Evolutionary conservation across 1,140 invertebrate species (phyloP).

Genomic region (Drosophila navojoa): DNA sequence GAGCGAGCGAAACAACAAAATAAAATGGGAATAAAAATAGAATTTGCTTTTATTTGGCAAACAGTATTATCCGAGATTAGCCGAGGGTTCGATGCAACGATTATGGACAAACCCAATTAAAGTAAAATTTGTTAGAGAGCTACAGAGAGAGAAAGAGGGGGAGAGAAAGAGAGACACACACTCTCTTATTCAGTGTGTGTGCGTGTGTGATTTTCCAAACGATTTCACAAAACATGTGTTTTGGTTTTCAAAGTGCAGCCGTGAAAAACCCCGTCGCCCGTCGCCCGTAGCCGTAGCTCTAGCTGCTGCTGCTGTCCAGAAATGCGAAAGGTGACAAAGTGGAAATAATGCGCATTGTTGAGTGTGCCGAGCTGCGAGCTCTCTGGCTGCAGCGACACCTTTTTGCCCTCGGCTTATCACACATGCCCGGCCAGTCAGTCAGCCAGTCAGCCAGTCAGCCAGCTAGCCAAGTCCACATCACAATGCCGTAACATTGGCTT

Average conservation of each 20-base stretch:
- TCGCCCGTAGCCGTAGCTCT: too few species aligned
- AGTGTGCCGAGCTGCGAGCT: constrained; percentile 6
- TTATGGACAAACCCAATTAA: constrained; percentile 83
- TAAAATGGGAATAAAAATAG: constrained; percentile 74
- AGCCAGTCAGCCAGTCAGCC: constrained; percentile 3
- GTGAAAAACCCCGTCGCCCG: constrained; percentile 62
- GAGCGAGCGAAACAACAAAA: constrained; percentile 45
- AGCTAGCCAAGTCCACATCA: constrained; percentile 27
- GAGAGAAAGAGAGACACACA: background rate
- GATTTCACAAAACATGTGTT: constrained; percentile 81
- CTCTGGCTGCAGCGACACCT: constrained; percentile 43
- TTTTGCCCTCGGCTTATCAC: constrained; percentile 68
- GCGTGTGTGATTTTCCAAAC: constrained; percentile 71
- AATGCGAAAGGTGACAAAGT: constrained; percentile 77
- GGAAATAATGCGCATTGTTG: constrained; percentile 81
- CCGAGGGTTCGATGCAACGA: constrained; percentile 82
- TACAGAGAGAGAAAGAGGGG: too few species aligned
- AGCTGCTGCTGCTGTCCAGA: constrained; percentile 22
- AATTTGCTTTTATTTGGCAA: constrained; percentile 81
- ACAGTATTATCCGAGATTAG: constrained; percentile 81
- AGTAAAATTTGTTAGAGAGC: constrained; percentile 56
- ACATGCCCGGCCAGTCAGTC: constrained; percentile 27
- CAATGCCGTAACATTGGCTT: constrained; percentile 83
- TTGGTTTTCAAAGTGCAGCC: constrained; percentile 67
- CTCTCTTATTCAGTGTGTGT: background rate